Base-by-base conservation (phyloP, 2,888 invertebrate species). In the Drosophila testacea region DNA sequence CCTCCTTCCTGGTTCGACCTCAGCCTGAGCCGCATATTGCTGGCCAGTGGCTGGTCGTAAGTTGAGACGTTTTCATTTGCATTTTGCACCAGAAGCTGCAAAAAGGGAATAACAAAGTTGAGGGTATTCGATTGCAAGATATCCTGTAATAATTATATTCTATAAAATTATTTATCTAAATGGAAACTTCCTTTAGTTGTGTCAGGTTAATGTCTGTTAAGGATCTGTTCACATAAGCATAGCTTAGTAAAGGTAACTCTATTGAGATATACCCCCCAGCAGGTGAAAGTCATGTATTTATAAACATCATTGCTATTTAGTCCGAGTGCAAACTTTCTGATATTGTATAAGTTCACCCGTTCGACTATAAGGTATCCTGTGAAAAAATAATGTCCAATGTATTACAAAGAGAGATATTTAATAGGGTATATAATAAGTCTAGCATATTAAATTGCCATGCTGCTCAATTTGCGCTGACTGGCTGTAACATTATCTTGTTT, bases 401-500 rank as follows among this genome's bases (percentile, higher is more conserved):
- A 0, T 16, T 13, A 13, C 13, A 6, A 39, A 6, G 7, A 41
- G 9, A 41, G 9, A 1, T 11, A 11, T 13, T 6, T 9, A 16
- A 27, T 3, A 66, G 76, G 51, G 78, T 69, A 76, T 56, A 6
- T 16, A 10, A 11, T 1, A 39, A 57, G 48, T 38, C 57, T 7
- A 11, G 46, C 59, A 39, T 28, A 55, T 44, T 7, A 39, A 42
- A 30, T 42, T 62, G 48, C 56, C 50, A 42, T 57, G 72, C 69
- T 65, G 85, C 80, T 85, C 83, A 88, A 83, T 88, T 83, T 77
- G 79, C 80, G 80, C 67, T 85, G 73, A 73, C 77, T 87, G 77
- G 63, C 77, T 87, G 89, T 78, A 88, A 86, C 80, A 86, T 86
- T 86, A 86, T 88, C 86, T 87, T 89, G 84, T 86, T 89, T 89